Base-by-base conservation (phyloP, 2,113 vertebrate species). In the Coregonus clupeaformis region DNA sequence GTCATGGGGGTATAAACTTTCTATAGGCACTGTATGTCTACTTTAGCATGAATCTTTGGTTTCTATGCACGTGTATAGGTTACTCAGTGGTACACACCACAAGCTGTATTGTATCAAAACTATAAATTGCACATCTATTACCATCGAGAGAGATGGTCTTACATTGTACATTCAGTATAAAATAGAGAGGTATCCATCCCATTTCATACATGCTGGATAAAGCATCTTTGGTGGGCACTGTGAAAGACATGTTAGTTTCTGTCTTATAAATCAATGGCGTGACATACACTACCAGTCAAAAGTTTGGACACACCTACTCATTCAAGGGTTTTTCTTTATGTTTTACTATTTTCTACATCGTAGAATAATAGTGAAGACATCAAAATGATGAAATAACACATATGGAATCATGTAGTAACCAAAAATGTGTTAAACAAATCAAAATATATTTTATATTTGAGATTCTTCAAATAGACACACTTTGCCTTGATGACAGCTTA, bases 51-150 rank as follows among this genome's bases (percentile, higher is more conserved):
- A 60, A 60, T 60, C 57, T 60, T 60, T 60, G 57, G 57, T 60
- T 60, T 24, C 16, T 11, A 24, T 60, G 57, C n/a, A 60, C 7
- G 18, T 24, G n/a, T 60, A 24, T 22, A 22, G 18, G 57, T 7
- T 24, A 60, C 57, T n/a, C 5, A 6, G 57, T 60, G 57, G 57
- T 24, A 55, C 52, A 55, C 18, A 20, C 20, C 52, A 18, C 13
- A 55, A 60, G 57, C n/a, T 22, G 5, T 22, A 77, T 75, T 59
- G 80, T 90, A 89, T 88, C 80, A 88, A 80, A 89, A 87, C 82
- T 84, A 89, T 84, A 79, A 86, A 92, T 90, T 92, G 91, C 89
- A 94, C 91, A 76, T 89, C 78, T 81, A 60, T 87, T 90, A 72
- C 75, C 75, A 81, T 75, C 45, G 13, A 22, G 68, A 80, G 77